Evolutionary conservation across 2,113 vertebrate genomes (phyloP).

Genomic region (Ovis canadensis): DNA sequence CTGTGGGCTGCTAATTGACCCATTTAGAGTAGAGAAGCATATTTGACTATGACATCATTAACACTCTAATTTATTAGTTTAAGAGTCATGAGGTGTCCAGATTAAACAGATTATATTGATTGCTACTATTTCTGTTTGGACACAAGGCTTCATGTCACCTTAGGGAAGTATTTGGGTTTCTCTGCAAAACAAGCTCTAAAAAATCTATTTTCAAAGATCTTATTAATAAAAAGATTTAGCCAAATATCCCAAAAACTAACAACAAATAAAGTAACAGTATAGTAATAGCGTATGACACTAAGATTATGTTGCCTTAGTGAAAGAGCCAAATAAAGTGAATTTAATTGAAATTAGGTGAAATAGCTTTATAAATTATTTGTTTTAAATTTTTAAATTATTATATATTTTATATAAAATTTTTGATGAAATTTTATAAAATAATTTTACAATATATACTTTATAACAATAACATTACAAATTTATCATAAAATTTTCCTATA

Average conservation of each 20-base stretch:
- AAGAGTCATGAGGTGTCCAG: background rate
- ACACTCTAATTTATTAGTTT: background rate
- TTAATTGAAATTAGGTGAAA: background rate
- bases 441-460: background rate
- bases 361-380: background rate
- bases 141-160: background rate
- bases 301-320: background rate
- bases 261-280: background rate
- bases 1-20: background rate
- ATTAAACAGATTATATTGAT: background rate
- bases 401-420: background rate
- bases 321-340: background rate
- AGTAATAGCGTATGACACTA: fast-evolving
- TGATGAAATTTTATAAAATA: background rate
- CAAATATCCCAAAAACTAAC: background rate
- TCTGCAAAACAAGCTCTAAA: slow-evolving; percentile 5
- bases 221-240: background rate
- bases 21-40: background rate
- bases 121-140: background rate
- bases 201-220: background rate
- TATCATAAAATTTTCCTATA: background rate
- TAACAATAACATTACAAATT: background rate
- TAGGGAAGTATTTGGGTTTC: background rate
- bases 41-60: background rate
- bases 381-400: background rate